phyloP scores from a whole-genome alignment of 2,113 vertebrate genomes.

The Sander lucioperca region DNA sequence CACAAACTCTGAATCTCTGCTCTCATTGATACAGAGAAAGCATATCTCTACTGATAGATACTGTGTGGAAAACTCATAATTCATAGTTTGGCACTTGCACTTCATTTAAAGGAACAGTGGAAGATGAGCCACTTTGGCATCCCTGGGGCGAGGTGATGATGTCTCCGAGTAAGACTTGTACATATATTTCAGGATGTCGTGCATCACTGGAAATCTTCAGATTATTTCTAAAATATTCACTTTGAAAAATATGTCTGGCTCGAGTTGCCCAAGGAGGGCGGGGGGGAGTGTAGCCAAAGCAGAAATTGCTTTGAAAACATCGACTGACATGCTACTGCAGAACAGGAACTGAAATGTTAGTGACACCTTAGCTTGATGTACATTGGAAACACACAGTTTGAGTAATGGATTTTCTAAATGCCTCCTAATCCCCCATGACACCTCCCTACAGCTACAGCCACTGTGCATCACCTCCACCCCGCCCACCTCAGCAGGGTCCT shows the following conservation, averaged over 20 bases:
- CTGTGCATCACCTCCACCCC: too few species aligned
- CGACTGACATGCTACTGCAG: background rate
- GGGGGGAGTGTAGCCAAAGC: conserved; percentile 41
- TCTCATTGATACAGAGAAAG: background rate
- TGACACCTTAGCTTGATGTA: background rate
- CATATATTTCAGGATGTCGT: conserved; percentile 10
- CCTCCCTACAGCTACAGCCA: too few species aligned
- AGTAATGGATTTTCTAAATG: background rate
- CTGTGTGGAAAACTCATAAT: conserved; percentile 5
- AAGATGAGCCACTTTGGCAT: conserved; percentile 37
- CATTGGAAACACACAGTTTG: background rate
- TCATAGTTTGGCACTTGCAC: conserved; percentile 6
- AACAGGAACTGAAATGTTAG: background rate
- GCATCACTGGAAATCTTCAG: conserved; percentile 24
- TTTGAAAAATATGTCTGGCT: conserved; percentile 16
- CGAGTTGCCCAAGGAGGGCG: conserved; percentile 21
- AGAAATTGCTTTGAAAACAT: conserved; percentile 3
- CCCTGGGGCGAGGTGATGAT: conserved; percentile 26
- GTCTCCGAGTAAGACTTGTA: conserved; percentile 40
- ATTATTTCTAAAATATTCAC: conserved; percentile 50
- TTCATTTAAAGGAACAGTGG: conserved; percentile 20
- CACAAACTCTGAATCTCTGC: background rate
- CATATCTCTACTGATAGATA: background rate
- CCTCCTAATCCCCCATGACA: too few species aligned
- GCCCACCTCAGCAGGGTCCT: too few species aligned